Conservation (phyloP, 2,797 vertebrate genomes). For the Tenualosa thibaudeaui region DNA sequence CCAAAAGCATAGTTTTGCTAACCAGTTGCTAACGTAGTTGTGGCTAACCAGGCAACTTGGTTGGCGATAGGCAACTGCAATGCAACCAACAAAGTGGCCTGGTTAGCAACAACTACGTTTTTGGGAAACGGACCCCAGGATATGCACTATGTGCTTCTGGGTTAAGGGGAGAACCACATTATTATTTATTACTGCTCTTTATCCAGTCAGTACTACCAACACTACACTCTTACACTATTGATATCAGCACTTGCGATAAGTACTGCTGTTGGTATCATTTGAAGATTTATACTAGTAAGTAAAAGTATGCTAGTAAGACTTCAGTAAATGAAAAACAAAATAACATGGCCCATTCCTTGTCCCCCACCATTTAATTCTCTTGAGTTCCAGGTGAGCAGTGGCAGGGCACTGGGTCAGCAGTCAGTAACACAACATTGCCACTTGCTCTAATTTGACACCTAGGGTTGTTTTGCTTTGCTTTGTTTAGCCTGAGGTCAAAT, state of each 20-base stretch:
- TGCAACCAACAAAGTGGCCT: too few species aligned
- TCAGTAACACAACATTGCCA: slow-evolving; percentile 42
- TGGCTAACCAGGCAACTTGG: too few species aligned
- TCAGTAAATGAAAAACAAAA: not conserved
- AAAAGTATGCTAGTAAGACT: too few species aligned
- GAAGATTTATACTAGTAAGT: too few species aligned
- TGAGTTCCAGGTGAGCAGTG: not conserved
- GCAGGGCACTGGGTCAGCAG: not conserved
- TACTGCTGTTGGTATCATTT: not conserved
- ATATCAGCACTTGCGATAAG: not conserved
- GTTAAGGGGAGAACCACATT: too few species aligned
- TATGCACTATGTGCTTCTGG: too few species aligned
- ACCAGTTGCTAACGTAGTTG: too few species aligned
- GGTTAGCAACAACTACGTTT: too few species aligned
- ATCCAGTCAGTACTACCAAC: not conserved
- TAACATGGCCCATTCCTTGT: not conserved
- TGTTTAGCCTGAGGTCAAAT: slow-evolving; percentile 26
- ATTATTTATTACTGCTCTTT: too few species aligned
- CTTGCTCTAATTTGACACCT: slow-evolving; percentile 52
- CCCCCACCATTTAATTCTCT: not conserved
- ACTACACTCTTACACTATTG: not conserved
- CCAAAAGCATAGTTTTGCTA: too few species aligned
- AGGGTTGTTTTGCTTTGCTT: slow-evolving; percentile 34
- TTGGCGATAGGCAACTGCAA: too few species aligned
- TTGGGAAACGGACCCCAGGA: too few species aligned